Evolutionary conservation across 2,113 vertebrate genomes (phyloP).

Genomic region (Euleptes europaea): DNA sequence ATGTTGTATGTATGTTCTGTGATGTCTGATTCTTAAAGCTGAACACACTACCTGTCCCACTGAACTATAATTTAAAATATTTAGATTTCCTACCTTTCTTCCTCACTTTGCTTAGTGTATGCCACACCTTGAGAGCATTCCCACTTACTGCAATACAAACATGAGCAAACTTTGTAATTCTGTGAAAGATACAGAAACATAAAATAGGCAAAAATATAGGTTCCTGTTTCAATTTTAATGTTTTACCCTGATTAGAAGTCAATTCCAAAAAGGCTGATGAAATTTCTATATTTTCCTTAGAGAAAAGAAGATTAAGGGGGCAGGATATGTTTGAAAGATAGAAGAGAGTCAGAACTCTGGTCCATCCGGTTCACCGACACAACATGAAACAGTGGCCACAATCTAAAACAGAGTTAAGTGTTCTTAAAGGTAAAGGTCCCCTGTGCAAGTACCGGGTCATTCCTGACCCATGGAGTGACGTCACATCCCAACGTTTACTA

Average conservation of each 20-base stretch:
- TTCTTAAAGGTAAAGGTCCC: too few species aligned
- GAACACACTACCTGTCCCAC: constrained; percentile 7
- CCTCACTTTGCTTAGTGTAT: background rate
- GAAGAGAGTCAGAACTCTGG: background rate
- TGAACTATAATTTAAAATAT: background rate
- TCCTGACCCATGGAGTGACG: too few species aligned
- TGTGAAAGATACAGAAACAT: background rate
- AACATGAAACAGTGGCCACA: background rate
- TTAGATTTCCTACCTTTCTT: background rate
- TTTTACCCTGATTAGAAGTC: background rate
- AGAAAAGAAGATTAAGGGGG: background rate
- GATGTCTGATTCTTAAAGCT: background rate
- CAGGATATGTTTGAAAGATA: background rate
- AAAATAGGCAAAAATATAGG: background rate
- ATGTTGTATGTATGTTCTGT: background rate
- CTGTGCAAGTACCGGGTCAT: too few species aligned
- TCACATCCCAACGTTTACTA: too few species aligned
- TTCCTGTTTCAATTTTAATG: background rate
- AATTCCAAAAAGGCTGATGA: background rate
- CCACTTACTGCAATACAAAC: background rate
- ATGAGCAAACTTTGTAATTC: background rate
- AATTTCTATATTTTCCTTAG: background rate
- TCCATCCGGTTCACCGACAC: too few species aligned
- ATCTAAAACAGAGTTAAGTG: background rate
- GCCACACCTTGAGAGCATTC: background rate